A percentile compares a stretch with the other conserved stretches of the same genome.
Evolutionary conservation across 2,797 vertebrate species (phyloP).

Genomic region (Characodon lateralis): DNA sequence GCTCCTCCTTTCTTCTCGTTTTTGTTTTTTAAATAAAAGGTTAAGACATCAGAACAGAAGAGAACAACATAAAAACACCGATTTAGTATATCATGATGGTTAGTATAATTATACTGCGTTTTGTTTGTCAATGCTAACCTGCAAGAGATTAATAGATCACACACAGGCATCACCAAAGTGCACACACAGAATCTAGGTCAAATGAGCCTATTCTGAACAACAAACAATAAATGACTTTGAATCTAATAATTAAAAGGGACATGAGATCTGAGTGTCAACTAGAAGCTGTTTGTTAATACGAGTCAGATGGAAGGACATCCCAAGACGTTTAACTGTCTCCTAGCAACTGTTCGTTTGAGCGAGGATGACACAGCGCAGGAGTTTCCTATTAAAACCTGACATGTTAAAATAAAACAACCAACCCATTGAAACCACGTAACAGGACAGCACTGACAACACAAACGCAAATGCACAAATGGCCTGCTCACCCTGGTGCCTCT

Average conservation of each 20-base stretch:
- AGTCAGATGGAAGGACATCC: slow-evolving; percentile 35
- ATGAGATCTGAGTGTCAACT: slow-evolving; percentile 18
- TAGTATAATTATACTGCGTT: slow-evolving; percentile 23
- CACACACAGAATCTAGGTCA: slow-evolving; percentile 27
- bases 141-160: slow-evolving; percentile 28
- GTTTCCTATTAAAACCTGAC: slow-evolving; percentile 46
- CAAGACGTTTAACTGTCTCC: slow-evolving; percentile 32
- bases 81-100: slow-evolving; percentile 28
- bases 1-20: neutral
- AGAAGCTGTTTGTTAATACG: slow-evolving; percentile 38
- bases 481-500: slow-evolving; percentile 81
- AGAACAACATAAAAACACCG: slow-evolving; percentile 16
- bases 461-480: slow-evolving; percentile 60
- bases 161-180: slow-evolving; percentile 32
- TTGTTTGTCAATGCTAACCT: slow-evolving; percentile 24
- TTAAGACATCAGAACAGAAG: slow-evolving; percentile 16
- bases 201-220: slow-evolving; percentile 20
- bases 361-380: slow-evolving; percentile 37
- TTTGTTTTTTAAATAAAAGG: neutral
- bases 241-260: slow-evolving; percentile 17
- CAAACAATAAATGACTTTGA: neutral
- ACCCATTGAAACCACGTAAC: slow-evolving; percentile 60
- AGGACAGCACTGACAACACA: slow-evolving; percentile 55
- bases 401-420: slow-evolving; percentile 11
- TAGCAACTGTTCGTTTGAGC: slow-evolving; percentile 49